Percentiles rank a stretch among this genome's conserved stretches.
Conservation (phyloP, 2,888 invertebrate genomes). For the Myopa tessellatipennis region DNA sequence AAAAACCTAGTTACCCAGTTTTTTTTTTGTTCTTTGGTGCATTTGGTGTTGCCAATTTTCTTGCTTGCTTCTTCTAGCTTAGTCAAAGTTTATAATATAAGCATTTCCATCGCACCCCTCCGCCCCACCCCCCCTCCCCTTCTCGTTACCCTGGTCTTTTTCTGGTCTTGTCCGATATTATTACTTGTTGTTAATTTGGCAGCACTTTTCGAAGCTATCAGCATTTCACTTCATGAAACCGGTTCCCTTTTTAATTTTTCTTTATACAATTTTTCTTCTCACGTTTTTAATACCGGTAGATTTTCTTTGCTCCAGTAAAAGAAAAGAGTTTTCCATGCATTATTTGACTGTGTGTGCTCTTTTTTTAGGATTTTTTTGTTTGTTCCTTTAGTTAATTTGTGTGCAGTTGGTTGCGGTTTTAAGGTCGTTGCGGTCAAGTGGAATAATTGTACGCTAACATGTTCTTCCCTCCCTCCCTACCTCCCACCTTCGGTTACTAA, state of each 20-base stretch:
- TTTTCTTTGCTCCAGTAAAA: neutral
- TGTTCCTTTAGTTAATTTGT: no score
- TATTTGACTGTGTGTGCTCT: neutral
- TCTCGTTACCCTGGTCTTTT: neutral
- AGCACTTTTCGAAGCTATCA: conserved; percentile 23
- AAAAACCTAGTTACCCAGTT: conserved; percentile 35
- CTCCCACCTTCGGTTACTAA: no score
- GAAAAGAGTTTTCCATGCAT: neutral
- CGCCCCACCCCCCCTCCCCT: no score
- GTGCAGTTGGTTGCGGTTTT: neutral
- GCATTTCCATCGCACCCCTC: no score
- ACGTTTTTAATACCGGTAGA: neutral
- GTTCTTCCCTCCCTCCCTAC: no score
- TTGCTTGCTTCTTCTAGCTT: neutral
- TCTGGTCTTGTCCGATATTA: neutral
- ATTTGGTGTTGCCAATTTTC: neutral
- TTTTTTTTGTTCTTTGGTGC: neutral
- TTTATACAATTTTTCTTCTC: neutral
- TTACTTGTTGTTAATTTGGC: conserved; percentile 22
- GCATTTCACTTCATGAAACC: conserved; percentile 14
- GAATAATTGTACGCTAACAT: neutral
- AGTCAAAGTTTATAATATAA: neutral
- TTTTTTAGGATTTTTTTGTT: no score
- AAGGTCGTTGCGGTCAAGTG: conserved; percentile 3
- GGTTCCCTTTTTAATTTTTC: neutral